Evolutionary conservation across 92 coral and sea anemone genomes (phyloP).

Genomic region (Pocillopora meandrina): DNA sequence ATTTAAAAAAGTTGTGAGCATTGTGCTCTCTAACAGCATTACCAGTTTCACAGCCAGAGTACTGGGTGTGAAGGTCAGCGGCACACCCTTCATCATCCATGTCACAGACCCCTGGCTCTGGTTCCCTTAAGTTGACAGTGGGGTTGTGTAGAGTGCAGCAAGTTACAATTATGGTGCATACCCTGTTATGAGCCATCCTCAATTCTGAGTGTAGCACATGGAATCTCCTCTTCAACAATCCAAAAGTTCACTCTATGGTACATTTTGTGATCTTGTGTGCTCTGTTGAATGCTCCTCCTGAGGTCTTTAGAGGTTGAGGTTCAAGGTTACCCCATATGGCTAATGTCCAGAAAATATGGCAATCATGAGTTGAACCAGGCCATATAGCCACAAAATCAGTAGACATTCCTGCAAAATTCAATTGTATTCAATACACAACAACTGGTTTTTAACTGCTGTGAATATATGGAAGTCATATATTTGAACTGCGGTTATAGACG

Average conservation of each 20-base stretch:
- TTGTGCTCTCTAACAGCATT: constrained; percentile 51
- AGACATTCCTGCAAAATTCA: too few species aligned
- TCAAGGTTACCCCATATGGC: too few species aligned
- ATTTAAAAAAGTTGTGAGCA: background rate
- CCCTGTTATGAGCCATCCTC: constrained; percentile 66
- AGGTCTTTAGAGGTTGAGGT: constrained; percentile 30
- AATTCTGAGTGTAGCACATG: constrained; percentile 60
- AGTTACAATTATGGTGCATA: constrained; percentile 61
- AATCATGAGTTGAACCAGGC: too few species aligned
- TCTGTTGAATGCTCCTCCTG: constrained; percentile 43
- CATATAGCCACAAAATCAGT: too few species aligned
- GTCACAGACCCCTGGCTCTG: constrained; percentile 31
- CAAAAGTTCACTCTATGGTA: constrained; percentile 16
- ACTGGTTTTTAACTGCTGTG: too few species aligned
- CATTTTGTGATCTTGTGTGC: constrained; percentile 32
- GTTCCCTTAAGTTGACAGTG: constrained; percentile 51
- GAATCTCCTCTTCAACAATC: constrained; percentile 33
- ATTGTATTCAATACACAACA: too few species aligned
- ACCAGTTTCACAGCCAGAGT: constrained; percentile 61
- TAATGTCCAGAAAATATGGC: too few species aligned
- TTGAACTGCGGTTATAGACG: too few species aligned
- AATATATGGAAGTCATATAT: too few species aligned
- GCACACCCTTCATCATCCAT: background rate
- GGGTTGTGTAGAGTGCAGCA: constrained; percentile 69
- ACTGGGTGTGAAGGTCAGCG: constrained; percentile 44